Percentiles rank a stretch among this genome's conserved stretches.
Evolutionary conservation across 2,797 vertebrate species (phyloP).

Genomic region (Macrochelys suwanniensis): DNA sequence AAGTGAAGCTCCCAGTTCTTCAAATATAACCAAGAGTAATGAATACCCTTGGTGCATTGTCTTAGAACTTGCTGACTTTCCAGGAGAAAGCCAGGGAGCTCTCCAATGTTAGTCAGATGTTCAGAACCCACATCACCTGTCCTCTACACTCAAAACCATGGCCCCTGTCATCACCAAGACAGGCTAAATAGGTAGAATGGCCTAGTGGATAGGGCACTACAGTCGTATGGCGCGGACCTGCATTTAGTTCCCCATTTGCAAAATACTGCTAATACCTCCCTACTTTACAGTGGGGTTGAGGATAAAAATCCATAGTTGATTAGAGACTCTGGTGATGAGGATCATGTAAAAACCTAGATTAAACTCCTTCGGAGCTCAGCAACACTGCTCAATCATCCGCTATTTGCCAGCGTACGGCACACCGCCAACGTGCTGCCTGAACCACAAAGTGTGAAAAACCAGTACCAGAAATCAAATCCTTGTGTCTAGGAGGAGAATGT

Average conservation of each 20-base stretch:
- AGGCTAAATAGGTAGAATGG: neutral
- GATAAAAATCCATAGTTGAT: neutral
- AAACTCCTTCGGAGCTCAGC: neutral
- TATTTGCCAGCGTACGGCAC: neutral
- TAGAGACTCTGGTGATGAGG: fast-evolving
- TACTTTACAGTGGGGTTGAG: neutral
- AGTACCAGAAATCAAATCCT: neutral
- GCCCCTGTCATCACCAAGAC: neutral
- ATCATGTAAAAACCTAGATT: neutral
- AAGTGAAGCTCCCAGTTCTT: neutral
- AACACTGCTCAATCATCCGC: neutral
- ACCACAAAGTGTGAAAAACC: neutral
- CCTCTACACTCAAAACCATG: neutral
- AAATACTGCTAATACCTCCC: neutral
- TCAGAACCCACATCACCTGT: neutral
- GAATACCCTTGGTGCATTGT: neutral
- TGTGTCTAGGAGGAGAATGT: neutral
- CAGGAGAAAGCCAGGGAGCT: neutral
- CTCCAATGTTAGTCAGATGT: neutral
- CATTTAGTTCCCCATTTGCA: neutral
- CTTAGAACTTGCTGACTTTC: neutral
- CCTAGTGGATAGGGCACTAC: neutral
- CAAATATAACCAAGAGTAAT: neutral
- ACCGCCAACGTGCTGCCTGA: neutral
- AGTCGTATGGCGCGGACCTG: neutral